Conservation (phyloP, 2,113 vertebrate species). For the Carettochelys insculpta region DNA sequence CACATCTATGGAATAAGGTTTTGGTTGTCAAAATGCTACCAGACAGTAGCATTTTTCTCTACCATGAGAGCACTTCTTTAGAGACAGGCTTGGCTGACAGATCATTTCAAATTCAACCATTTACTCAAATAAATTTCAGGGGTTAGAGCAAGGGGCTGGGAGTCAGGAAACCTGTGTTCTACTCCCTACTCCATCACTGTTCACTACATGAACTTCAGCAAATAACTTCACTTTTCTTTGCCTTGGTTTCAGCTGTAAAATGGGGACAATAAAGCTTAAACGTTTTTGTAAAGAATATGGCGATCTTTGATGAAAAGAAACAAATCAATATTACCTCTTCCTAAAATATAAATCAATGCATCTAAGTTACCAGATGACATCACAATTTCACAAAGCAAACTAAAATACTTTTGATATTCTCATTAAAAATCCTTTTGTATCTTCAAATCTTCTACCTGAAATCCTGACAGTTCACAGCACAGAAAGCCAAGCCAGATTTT, state of each 20-base stretch:
- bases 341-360: conserved; percentile 27
- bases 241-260: background rate
- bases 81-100: background rate
- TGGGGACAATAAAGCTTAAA: background rate
- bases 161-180: background rate
- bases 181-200: background rate
- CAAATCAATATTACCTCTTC: conserved; percentile 37
- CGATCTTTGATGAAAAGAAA: conserved; percentile 4
- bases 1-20: background rate
- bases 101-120: background rate
- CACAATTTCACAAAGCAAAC: background rate
- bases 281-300: background rate
- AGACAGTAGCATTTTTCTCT: background rate
- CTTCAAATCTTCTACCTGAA: conserved; percentile 1
- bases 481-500: conserved; percentile 55
- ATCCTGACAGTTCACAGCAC: conserved; percentile 43
- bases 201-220: background rate
- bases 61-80: background rate
- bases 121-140: background rate
- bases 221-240: background rate
- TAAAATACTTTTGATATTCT: conserved; percentile 20
- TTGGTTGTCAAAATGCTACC: background rate
- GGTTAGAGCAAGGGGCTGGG: background rate
- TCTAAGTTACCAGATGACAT: background rate
- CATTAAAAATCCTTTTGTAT: conserved; percentile 23